Base-by-base conservation (phyloP, 2,888 invertebrate genomes). In the Dinocampus coccinellae region DNA sequence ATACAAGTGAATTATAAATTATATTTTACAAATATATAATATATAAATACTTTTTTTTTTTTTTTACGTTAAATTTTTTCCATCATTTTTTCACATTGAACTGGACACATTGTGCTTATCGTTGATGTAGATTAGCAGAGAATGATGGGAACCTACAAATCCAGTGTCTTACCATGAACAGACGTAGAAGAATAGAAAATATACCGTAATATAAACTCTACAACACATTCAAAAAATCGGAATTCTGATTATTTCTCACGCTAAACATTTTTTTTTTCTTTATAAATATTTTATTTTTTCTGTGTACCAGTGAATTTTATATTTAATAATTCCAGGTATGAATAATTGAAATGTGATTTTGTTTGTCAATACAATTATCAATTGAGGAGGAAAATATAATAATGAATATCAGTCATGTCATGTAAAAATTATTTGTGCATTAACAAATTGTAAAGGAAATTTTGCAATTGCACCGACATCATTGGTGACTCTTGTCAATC, bases 391-490 rank as follows among this genome's bases (percentile, higher is more conserved):
- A n/a, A n/a, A n/a, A n/a, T n/a, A n/a, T n/a, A n/a, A n/a, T n/a
- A n/a, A 47, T 16, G 16, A 20, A 16, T 47, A 47, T 47, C 16
- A 47, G 16, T 34, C 3, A 33, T 20, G 34, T 34, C 33, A 58
- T 58, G 58, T 47, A 34, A 34, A 58, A 58, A 58, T 34, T 34
- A n/a, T 34, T 58, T 6, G 20, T 16, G 16, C 33, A n/a, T 68
- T 71, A 65, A 47, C 68, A 16, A 60, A 55, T n/a, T n/a, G n/a
- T n/a, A 20, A 68, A 58, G 61, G 69, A 64, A 75, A 76, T 74
- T 74, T 74, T 65, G 67, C 71, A 71, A 73, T 69, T 72, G 63
- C 52, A 62, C 16, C 16, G 16, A 16, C 70, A 33, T 73, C 42
- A 64, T 68, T 22, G 47, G 69, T 69, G 36, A 67, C 55, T 71